Percentiles rank a stretch among this genome's conserved stretches.
Conservation (phyloP, 2,113 vertebrate species). For the Rhadina sibilatrix region DNA sequence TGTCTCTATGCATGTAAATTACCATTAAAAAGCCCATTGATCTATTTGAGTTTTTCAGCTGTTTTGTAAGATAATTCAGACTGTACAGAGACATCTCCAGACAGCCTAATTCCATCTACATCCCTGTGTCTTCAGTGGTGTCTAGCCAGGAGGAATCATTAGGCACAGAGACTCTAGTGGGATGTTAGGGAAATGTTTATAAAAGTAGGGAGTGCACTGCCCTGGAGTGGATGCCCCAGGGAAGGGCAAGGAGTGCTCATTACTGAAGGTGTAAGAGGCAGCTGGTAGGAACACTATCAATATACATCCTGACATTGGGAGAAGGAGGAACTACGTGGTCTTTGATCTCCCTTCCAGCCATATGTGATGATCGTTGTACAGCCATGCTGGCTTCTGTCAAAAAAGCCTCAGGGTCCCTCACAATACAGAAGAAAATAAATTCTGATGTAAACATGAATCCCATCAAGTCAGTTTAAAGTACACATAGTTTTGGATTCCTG, state of each 20-base stretch:
- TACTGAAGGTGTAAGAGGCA: neutral
- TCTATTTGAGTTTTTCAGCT: neutral
- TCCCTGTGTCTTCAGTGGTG: neutral
- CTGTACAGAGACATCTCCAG: neutral
- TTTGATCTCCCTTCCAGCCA: neutral
- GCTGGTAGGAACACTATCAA: neutral
- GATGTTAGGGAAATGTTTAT: neutral
- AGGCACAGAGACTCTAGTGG: neutral
- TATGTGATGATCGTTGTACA: neutral
- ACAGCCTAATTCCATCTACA: neutral
- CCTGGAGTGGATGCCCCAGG: neutral
- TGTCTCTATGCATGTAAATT: slow-evolving; percentile 35
- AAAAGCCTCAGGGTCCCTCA: neutral
- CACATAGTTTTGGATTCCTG: neutral
- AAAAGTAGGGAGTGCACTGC: neutral
- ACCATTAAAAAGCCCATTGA: slow-evolving; percentile 8
- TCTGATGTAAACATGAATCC: neutral
- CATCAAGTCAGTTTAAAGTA: neutral
- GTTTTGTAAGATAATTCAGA: slow-evolving; percentile 2
- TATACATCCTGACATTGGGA: neutral
- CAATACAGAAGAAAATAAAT: neutral
- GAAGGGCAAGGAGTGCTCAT: neutral
- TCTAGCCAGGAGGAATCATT: neutral
- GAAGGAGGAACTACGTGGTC: neutral
- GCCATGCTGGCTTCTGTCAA: neutral